phyloP scores from a whole-genome alignment of 2,888 invertebrate genomes.

The Gastracanthus pulcherrimus region DNA sequence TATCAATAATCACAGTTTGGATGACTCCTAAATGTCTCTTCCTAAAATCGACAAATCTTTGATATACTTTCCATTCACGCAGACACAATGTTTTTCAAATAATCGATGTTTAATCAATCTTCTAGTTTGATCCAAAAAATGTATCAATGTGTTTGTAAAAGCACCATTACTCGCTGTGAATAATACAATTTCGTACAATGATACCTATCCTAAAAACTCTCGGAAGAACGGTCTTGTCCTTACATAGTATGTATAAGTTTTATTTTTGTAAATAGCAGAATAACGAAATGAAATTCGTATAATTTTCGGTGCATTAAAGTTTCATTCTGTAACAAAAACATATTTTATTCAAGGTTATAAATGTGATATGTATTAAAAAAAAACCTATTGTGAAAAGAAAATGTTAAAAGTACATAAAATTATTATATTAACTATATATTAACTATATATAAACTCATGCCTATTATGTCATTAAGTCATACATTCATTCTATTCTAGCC shows the following conservation, averaged over 20 bases:
- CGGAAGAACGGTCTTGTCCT: slow-evolving; percentile 94
- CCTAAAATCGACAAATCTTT: slow-evolving; percentile 96
- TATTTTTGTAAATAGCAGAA: slow-evolving; percentile 94
- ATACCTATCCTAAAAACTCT: slow-evolving; percentile 94
- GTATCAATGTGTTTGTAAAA: slow-evolving; percentile 95
- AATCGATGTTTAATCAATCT: slow-evolving; percentile 94
- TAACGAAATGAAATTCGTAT: slow-evolving; percentile 95
- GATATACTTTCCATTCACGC: slow-evolving; percentile 97
- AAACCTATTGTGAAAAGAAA: neutral
- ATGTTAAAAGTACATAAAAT: neutral
- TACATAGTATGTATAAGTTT: slow-evolving; percentile 91
- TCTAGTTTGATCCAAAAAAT: slow-evolving; percentile 92
- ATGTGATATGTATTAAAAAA: neutral
- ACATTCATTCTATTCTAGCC: too few species aligned
- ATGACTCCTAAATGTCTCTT: slow-evolving; percentile 93
- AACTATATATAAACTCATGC: too few species aligned
- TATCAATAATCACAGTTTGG: slow-evolving; percentile 92
- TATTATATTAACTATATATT: too few species aligned
- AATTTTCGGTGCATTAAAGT: slow-evolving; percentile 97
- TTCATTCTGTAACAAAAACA: slow-evolving; percentile 91
- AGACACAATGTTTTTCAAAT: slow-evolving; percentile 96
- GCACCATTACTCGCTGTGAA: slow-evolving; percentile 98
- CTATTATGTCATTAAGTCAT: too few species aligned
- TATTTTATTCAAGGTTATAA: neutral
- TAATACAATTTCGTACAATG: slow-evolving; percentile 93